Evolutionary conservation across 2,113 vertebrate genomes (phyloP), one percentile per base, ranked within the genome.

Genomic region (Strix aluco): DNA sequence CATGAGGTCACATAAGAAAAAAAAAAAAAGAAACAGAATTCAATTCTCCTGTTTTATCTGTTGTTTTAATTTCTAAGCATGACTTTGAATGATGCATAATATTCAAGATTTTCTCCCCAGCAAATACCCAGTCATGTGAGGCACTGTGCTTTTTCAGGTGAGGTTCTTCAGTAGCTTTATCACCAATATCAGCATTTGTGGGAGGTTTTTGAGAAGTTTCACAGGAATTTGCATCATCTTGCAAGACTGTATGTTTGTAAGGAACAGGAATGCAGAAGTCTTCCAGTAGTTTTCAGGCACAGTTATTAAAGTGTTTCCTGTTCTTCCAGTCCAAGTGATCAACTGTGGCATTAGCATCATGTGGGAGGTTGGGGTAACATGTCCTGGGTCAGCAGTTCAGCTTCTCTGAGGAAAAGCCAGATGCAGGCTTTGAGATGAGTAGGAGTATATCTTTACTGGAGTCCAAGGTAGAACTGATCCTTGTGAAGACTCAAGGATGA

Each of bases 331-430:
- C 22, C 9, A 36, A 42, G 22, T 36, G 69, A 51, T 46, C 55
- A 78, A 0, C 11, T 55, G 38, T 62, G 86, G 17, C 20, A n/a
- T 66, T 42, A 15, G 22, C 5, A 36, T 81, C 4, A 2, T 6
- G 18, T 66, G 51, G 42, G 40, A 67, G 61, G 42, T 6, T 71
- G 25, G 27, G 44, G 12, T 52, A n/a, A 26, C 0, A 0, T 69
- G 42, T 69, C 40, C 32, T 51, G 38, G 23, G 52, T 62, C 66
- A 62, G 59, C 32, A 73, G 58, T 9, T 67, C 54, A 42, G 36
- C 21, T 58, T 42, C 27, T 70, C 13, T 58, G 46, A 32, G 49
- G 27, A 81, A 78, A 54, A 67, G 22, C 13, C 29, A 49, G 42
- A 11, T 86, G n/a, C 14, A n/a, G 54, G 25, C 11, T 52, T 58